Conservation (phyloP, 2,888 invertebrate genomes). For the Meta bourneti region DNA sequence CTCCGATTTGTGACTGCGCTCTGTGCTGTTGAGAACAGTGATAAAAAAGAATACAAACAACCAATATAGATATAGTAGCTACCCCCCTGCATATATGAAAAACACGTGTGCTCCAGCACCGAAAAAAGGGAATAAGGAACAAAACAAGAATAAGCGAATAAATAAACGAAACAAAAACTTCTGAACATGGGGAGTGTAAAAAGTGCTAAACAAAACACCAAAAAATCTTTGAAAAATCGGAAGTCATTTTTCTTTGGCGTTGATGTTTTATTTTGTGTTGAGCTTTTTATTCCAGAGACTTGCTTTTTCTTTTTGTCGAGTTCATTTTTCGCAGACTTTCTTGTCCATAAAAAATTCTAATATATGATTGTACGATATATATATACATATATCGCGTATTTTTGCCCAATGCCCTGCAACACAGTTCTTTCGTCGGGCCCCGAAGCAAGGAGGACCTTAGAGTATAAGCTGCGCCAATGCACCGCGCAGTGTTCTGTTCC, state of each 20-base stretch:
- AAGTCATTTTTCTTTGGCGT: constrained; percentile 56
- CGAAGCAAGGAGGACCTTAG: too few relatives aligned
- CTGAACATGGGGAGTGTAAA: neutral
- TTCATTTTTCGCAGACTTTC: neutral
- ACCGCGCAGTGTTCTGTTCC: neutral
- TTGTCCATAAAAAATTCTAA: constrained; percentile 24
- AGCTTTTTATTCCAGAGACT: neutral
- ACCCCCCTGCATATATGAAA: constrained; percentile 35
- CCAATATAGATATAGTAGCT: constrained; percentile 30
- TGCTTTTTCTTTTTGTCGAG: neutral
- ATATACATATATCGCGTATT: neutral
- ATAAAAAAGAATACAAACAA: neutral
- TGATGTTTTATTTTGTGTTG: constrained; percentile 16
- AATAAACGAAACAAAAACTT: constrained; percentile 21
- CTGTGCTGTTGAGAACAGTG: neutral
- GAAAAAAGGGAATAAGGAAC: neutral
- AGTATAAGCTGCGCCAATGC: neutral
- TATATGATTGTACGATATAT: constrained; percentile 5
- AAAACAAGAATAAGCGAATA: constrained; percentile 6
- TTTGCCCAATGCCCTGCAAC: too few relatives aligned
- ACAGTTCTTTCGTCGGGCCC: too few relatives aligned
- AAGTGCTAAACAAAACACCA: constrained; percentile 34
- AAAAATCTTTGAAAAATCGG: constrained; percentile 54
- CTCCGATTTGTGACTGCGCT: neutral
- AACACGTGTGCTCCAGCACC: constrained; percentile 1